These are phyloP conservation scores for Syncerus caffer DNA, from an alignment of 2,797 vertebrate genomes.

Conservation along the genomic window DNA sequence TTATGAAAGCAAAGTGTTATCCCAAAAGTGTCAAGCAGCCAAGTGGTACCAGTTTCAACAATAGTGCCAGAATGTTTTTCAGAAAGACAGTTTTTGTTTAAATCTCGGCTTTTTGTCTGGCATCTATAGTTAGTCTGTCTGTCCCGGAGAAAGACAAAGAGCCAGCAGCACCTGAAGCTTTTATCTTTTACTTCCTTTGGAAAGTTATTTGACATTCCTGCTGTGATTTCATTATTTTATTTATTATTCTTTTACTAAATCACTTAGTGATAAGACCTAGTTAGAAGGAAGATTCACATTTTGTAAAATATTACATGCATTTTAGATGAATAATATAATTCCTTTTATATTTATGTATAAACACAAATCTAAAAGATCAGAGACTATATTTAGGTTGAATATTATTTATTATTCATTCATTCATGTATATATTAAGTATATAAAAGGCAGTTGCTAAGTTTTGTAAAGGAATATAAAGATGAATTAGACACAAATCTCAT, in stretches of 20 bases:
- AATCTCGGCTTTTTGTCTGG: neutral
- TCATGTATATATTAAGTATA: neutral
- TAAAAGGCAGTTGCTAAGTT: neutral
- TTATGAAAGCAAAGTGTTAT: slow-evolving; percentile 26
- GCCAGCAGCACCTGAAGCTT: neutral
- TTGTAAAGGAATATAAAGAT: neutral
- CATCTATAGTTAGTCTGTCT: neutral
- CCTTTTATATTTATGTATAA: slow-evolving; percentile 34
- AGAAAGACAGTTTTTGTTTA: slow-evolving; percentile 33
- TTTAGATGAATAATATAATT: slow-evolving; percentile 2
- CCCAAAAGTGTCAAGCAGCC: slow-evolving; percentile 17
- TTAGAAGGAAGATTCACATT: neutral
- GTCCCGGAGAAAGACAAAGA: slow-evolving; percentile 15
- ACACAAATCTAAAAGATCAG: neutral
- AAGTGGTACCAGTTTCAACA: slow-evolving; percentile 40
- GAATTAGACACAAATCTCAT: neutral
- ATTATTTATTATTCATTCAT: neutral
- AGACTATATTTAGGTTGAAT: neutral
- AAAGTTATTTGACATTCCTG: neutral
- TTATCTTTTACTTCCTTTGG: neutral
- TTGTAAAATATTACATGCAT: neutral
- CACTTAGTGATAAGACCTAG: neutral
- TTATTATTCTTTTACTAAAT: neutral
- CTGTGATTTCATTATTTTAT: neutral
- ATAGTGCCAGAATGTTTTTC: slow-evolving; percentile 27